phyloP scores from a whole-genome alignment of 1,140 invertebrate species.

The Neodiprion lecontei region DNA sequence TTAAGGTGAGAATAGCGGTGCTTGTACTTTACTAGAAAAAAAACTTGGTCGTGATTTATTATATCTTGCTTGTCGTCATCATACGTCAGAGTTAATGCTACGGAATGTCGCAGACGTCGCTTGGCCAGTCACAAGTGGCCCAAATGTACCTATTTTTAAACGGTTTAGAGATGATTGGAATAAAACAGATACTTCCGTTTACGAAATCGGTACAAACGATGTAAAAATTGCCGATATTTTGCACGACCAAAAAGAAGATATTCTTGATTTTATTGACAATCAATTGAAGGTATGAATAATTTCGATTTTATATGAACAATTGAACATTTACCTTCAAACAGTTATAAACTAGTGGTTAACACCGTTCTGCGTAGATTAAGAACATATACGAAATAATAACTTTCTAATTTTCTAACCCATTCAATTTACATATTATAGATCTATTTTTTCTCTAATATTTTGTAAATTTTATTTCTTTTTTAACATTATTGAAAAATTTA shows the following conservation, averaged over 20 bases:
- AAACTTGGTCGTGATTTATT: no score
- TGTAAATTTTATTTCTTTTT: no score
- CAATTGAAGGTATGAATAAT: constrained; percentile 21
- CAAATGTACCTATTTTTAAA: constrained; percentile 30
- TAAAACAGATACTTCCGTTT: constrained; percentile 30
- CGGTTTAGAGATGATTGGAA: constrained; percentile 26
- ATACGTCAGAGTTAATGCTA: constrained; percentile 29
- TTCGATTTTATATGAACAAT: no score
- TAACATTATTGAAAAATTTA: no score
- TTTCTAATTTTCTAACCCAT: no score
- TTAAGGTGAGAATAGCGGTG: background rate
- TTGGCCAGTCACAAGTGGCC: constrained; percentile 19
- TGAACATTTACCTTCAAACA: no score
- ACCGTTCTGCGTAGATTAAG: no score
- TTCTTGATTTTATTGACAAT: constrained; percentile 19
- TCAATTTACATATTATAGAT: constrained; percentile 8
- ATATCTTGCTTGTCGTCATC: constrained; percentile 15
- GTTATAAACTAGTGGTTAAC: no score
- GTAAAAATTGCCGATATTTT: constrained; percentile 20
- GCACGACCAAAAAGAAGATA: constrained; percentile 18
- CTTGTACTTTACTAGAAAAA: background rate
- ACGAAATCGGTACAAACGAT: constrained; percentile 23
- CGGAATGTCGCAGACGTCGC: constrained; percentile 20
- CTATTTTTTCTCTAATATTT: no score
- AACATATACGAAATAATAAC: background rate